A percentile compares a stretch with the other conserved stretches of the same genome.
These are phyloP conservation scores for Melinaea menophilus DNA, from an alignment of 2,888 invertebrate species.

Conservation along the genomic window DNA sequence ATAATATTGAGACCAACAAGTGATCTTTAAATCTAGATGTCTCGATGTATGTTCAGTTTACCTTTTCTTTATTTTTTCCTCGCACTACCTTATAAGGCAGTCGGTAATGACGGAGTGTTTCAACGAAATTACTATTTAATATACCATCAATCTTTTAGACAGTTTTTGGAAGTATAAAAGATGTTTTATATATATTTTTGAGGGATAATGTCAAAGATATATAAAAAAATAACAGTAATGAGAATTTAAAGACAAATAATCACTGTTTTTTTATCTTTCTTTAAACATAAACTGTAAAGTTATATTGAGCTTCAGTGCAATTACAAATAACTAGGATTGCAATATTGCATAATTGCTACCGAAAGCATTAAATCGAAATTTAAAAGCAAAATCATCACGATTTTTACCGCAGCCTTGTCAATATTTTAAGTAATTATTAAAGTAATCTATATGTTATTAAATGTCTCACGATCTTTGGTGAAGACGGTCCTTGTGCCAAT, in stretches of 20 bases:
- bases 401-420: neutral
- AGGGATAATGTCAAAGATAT: no score
- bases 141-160: neutral
- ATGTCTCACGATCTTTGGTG: neutral
- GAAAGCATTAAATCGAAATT: neutral
- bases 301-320: neutral
- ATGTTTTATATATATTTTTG: no score
- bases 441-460: neutral
- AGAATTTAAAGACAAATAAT: neutral
- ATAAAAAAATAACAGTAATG: neutral
- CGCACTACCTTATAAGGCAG: neutral
- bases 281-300: neutral
- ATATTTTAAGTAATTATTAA: neutral
- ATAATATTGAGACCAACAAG: constrained; percentile 19
- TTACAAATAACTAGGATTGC: neutral
- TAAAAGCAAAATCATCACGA: neutral
- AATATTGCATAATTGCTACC: neutral
- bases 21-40: constrained; percentile 24
- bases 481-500: constrained; percentile 8
- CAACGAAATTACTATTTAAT: neutral
- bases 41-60: constrained; percentile 5
- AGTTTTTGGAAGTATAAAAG: no score
- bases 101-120: neutral
- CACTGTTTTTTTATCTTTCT: neutral
- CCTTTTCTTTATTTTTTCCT: constrained; percentile 2